phyloP scores from a whole-genome alignment of 2,797 vertebrate species.

The Sorex maritimensis region DNA sequence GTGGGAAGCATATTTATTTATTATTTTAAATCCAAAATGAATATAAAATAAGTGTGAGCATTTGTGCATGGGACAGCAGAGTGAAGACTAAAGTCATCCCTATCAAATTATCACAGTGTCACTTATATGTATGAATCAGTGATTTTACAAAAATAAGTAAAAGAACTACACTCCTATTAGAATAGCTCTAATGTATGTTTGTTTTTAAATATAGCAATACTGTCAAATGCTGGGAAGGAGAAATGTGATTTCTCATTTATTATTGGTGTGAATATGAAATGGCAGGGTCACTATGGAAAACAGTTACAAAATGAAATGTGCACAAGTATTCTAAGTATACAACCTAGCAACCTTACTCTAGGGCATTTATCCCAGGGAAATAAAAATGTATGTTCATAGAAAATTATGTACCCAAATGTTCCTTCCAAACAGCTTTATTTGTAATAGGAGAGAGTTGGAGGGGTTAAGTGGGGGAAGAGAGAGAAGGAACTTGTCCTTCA shows the following conservation, averaged over 20 bases:
- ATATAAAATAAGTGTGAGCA: conserved; percentile 35
- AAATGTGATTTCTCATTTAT: background rate
- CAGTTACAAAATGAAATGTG: conserved; percentile 46
- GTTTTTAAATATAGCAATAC: conserved; percentile 11
- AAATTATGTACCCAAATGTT: conserved; percentile 24
- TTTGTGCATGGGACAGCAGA: background rate
- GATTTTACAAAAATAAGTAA: conserved; percentile 54
- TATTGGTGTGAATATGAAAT: conserved; percentile 25
- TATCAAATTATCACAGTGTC: background rate
- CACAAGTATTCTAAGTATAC: background rate
- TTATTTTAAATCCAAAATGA: conserved; percentile 51
- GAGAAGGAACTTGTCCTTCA: background rate
- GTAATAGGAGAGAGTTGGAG: background rate
- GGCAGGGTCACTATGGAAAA: conserved; percentile 19
- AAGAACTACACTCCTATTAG: background rate
- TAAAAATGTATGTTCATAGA: conserved; percentile 50
- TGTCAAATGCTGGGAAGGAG: conserved; percentile 32
- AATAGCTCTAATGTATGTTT: background rate
- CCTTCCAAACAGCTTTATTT: conserved; percentile 28
- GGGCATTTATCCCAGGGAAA: conserved; percentile 36
- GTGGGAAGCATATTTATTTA: background rate
- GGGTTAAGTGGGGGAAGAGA: background rate
- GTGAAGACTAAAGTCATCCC: background rate
- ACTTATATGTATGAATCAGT: conserved; percentile 1
- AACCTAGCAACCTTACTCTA: background rate